Percentiles rank a stretch among this genome's conserved stretches.
phyloP scores from a whole-genome alignment of 2,888 invertebrate genomes.

The Troides oblongomaculatus region DNA sequence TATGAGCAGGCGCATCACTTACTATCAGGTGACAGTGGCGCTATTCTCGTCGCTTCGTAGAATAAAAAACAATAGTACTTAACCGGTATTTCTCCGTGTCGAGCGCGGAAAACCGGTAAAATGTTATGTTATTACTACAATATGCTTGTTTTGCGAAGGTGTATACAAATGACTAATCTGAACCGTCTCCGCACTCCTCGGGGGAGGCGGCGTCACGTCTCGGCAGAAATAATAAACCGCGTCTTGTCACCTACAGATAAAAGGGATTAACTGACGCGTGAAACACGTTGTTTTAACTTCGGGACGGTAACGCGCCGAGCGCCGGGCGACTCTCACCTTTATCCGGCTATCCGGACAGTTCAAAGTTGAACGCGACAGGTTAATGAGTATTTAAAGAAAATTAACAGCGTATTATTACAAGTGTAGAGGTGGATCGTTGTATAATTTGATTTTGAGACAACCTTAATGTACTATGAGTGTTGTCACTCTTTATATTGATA shows the following conservation, averaged over 20 bases:
- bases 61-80: too few species aligned
- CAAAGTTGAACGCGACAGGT: conserved; percentile 30
- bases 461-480: conserved; percentile 60
- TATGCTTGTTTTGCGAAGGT: too few species aligned
- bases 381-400: conserved; percentile 49
- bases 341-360: conserved; percentile 29
- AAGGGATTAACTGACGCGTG: conserved; percentile 68
- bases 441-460: conserved; percentile 73
- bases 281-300: conserved; percentile 65
- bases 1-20: too few species aligned
- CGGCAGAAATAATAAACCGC: conserved; percentile 72
- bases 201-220: conserved; percentile 60
- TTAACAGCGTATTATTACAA: conserved; percentile 72
- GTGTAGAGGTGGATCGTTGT: conserved; percentile 69
- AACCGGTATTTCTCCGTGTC: too few species aligned
- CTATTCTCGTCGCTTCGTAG: too few species aligned
- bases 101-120: too few species aligned
- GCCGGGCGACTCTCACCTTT: conserved; percentile 30
- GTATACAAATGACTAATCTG: conserved; percentile 8
- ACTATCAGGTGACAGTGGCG: too few species aligned
- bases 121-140: too few species aligned
- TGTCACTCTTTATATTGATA: conserved; percentile 35
- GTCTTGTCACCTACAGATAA: conserved; percentile 74
- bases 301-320: conserved; percentile 22
- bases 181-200: conserved; percentile 31